phyloP scores from a whole-genome alignment of 2,888 invertebrate genomes.

The Caenorhabditis sp. region DNA sequence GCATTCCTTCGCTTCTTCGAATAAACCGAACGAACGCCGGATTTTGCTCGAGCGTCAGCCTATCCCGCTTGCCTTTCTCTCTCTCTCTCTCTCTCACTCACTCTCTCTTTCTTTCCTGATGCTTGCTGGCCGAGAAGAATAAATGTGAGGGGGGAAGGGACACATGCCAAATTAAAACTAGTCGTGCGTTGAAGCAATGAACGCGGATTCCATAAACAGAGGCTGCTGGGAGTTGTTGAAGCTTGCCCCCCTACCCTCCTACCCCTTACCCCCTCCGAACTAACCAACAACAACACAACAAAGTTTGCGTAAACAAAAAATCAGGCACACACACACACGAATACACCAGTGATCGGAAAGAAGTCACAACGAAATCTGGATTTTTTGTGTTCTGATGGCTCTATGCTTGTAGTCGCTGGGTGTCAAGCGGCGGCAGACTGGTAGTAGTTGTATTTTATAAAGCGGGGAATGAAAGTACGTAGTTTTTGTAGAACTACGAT shows the following conservation, averaged over 20 bases:
- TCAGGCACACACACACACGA: too few relatives aligned
- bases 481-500: too few relatives aligned
- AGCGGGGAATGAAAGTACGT: too few relatives aligned
- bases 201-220: constrained; percentile 46
- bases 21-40: not conserved
- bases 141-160: constrained; percentile 9
- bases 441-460: too few relatives aligned
- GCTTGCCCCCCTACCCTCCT: not conserved
- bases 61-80: too few relatives aligned
- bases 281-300: constrained; percentile 35
- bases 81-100: not conserved
- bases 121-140: constrained; percentile 2
- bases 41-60: too few relatives aligned
- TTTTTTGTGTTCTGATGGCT: too few relatives aligned
- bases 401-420: too few relatives aligned
- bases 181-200: constrained; percentile 27
- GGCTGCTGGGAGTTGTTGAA: not conserved
- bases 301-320: constrained; percentile 55
- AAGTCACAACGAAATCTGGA: too few relatives aligned
- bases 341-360: too few relatives aligned
- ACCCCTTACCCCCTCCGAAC: constrained; percentile 3
- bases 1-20: constrained; percentile 7
- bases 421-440: too few relatives aligned
- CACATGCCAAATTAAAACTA: constrained; percentile 47
- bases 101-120: not conserved